These are phyloP conservation scores for Hyposoter didymator DNA, from an alignment of 2,888 invertebrate species.

Conservation along the genomic window DNA sequence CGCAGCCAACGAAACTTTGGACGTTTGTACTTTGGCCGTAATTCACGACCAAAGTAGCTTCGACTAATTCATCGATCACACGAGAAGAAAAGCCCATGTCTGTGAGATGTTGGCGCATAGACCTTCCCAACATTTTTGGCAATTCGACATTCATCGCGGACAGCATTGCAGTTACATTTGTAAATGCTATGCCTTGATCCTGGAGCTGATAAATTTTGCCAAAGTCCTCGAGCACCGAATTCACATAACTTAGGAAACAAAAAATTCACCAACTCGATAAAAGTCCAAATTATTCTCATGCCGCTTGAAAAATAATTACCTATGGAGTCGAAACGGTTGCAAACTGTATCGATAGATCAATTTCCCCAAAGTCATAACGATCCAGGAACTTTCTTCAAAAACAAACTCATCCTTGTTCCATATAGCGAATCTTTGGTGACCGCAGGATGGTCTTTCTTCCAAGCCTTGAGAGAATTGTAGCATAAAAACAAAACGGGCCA, in stretches of 20 bases:
- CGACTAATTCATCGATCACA: slow-evolving; percentile 86
- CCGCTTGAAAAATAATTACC: slow-evolving; percentile 70
- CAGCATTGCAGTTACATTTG: slow-evolving; percentile 85
- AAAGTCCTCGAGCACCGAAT: slow-evolving; percentile 76
- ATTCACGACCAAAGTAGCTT: slow-evolving; percentile 86
- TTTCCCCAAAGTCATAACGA: slow-evolving; percentile 83
- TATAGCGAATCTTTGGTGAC: slow-evolving; percentile 81
- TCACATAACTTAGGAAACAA: slow-evolving; percentile 70
- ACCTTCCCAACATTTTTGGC: slow-evolving; percentile 83
- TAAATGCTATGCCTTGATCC: slow-evolving; percentile 84
- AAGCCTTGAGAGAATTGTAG: slow-evolving; percentile 76
- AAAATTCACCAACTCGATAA: neutral
- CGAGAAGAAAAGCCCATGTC: slow-evolving; percentile 83
- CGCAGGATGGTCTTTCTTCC: slow-evolving; percentile 72
- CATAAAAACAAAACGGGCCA: slow-evolving; percentile 37
- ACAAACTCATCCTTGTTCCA: slow-evolving; percentile 86
- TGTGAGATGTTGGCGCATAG: slow-evolving; percentile 82
- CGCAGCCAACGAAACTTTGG: slow-evolving; percentile 85
- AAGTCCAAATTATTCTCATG: neutral
- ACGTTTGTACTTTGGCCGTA: slow-evolving; percentile 87
- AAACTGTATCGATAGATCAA: slow-evolving; percentile 87
- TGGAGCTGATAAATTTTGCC: slow-evolving; percentile 86
- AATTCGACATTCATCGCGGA: slow-evolving; percentile 85
- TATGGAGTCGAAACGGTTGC: slow-evolving; percentile 84
- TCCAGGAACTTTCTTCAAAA: slow-evolving; percentile 85